phyloP scores from a whole-genome alignment of 2,113 vertebrate species.

The Actenoides hombroni region DNA sequence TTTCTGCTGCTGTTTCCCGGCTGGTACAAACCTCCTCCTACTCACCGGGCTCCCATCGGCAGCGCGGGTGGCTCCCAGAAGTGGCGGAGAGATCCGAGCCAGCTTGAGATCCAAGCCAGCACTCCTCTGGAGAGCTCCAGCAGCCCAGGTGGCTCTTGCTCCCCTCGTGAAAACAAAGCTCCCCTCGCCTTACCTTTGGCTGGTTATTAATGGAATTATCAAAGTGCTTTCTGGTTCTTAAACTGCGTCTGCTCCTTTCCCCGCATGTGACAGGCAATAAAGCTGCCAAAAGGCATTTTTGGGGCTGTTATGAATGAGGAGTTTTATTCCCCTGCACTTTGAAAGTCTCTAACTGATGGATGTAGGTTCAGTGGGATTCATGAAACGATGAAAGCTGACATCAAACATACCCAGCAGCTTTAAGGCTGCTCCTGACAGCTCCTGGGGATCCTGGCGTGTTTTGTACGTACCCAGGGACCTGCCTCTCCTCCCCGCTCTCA shows the following conservation, averaged over 20 bases:
- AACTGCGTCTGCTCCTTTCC: background rate
- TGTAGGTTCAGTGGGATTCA: background rate
- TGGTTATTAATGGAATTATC: background rate
- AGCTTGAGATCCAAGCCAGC: background rate
- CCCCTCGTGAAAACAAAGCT: background rate
- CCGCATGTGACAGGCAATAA: background rate
- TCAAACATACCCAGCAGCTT: background rate
- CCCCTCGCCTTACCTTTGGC: background rate
- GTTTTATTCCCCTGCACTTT: conserved; percentile 32
- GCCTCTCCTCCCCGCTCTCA: fast-evolving
- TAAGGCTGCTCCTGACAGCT: background rate
- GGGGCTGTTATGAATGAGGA: background rate
- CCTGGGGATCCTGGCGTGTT: fast-evolving
- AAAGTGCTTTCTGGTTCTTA: background rate
- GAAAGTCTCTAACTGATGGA: background rate
- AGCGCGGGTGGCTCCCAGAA: background rate
- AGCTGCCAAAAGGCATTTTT: conserved; percentile 25
- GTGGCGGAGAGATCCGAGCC: fast-evolving
- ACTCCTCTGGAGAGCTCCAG: background rate
- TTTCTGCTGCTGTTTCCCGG: background rate
- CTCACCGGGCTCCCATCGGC: background rate
- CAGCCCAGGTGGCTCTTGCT: fast-evolving
- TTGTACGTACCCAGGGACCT: fast-evolving
- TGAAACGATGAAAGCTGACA: background rate
- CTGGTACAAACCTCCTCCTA: background rate